These are phyloP conservation scores for Achatina immaculata DNA, from an alignment of 1,140 invertebrate species.

Conservation along the genomic window DNA sequence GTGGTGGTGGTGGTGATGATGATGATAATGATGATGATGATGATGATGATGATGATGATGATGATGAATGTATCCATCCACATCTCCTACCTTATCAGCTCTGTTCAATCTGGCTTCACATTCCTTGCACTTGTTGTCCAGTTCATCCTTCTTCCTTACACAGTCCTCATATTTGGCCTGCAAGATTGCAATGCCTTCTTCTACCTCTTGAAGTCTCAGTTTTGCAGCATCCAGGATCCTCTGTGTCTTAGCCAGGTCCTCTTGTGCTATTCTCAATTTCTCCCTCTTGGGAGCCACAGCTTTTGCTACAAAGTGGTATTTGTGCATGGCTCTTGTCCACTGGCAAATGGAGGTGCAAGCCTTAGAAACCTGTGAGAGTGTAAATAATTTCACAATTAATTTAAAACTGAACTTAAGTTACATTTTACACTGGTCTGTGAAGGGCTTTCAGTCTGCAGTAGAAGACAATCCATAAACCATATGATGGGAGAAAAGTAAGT, in stretches of 20 bases:
- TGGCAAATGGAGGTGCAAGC: constrained; percentile 91
- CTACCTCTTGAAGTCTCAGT: constrained; percentile 65
- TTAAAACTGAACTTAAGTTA: no score
- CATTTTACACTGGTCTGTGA: no score
- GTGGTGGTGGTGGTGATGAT: no score
- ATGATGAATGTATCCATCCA: no score
- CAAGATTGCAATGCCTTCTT: constrained; percentile 71
- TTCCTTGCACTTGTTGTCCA: constrained; percentile 68
- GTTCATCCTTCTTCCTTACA: constrained; percentile 70
- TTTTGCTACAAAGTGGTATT: constrained; percentile 76
- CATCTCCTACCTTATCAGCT: constrained; percentile 69
- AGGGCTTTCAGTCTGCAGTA: no score
- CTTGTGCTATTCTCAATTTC: constrained; percentile 64
- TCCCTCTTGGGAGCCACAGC: constrained; percentile 71
- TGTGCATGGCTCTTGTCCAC: constrained; percentile 90
- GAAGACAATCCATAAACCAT: no score
- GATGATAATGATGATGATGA: no score
- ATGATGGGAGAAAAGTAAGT: no score
- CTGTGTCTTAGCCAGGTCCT: constrained; percentile 70
- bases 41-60: no score
- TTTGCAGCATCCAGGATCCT: constrained; percentile 68
- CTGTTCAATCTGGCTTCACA: constrained; percentile 69
- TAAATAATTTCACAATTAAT: background rate
- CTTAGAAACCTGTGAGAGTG: constrained; percentile 80
- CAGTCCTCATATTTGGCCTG: constrained; percentile 72